These are phyloP conservation scores for Zaprionus tsacasi DNA, from an alignment of 1,140 invertebrate species.

Conservation along the genomic window DNA sequence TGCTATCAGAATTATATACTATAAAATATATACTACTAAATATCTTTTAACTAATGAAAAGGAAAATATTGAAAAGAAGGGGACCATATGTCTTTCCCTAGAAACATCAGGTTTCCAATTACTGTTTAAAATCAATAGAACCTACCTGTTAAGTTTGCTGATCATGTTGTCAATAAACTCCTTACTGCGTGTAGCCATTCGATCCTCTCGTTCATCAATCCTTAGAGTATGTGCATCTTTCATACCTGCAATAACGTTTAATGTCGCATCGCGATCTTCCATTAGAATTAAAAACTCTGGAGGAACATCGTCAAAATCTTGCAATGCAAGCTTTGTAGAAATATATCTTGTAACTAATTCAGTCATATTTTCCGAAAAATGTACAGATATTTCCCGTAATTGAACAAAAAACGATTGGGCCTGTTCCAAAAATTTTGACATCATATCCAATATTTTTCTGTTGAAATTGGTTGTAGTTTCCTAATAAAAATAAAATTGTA, in stretches of 20 bases:
- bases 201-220: conserved; percentile 91
- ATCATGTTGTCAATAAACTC: conserved; percentile 88
- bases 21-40: no score
- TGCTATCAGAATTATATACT: no score
- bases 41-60: no score
- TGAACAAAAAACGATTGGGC: conserved; percentile 89
- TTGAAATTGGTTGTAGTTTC: conserved; percentile 86
- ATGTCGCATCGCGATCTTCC: conserved; percentile 90
- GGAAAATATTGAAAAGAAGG: no score
- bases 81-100: no score
- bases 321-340: conserved; percentile 55
- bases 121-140: neutral
- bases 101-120: no score
- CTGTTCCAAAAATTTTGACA: conserved; percentile 89
- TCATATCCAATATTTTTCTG: conserved; percentile 89
- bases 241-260: conserved; percentile 89
- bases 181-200: conserved; percentile 87
- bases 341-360: conserved; percentile 70
- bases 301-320: conserved; percentile 78
- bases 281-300: conserved; percentile 85
- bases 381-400: conserved; percentile 86
- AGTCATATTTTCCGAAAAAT: conserved; percentile 84
- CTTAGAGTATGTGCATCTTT: conserved; percentile 90
- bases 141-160: conserved; percentile 85
- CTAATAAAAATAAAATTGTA: conserved; percentile 11